Evolutionary conservation across 2,797 vertebrate species (phyloP).

Genomic region (Lithobates pipiens): DNA sequence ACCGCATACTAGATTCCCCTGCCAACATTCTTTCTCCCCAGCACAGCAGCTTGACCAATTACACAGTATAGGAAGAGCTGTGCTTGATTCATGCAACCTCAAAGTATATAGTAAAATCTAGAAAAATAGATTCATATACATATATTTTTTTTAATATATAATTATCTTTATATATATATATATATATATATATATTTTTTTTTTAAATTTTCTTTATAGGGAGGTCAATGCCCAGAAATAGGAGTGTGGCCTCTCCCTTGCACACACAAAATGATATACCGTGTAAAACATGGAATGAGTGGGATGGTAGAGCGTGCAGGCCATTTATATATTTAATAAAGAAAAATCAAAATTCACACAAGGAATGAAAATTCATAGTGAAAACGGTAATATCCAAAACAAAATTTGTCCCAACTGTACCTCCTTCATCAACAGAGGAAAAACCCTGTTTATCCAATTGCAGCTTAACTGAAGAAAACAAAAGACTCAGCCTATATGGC

Average conservation of each 20-base stretch:
- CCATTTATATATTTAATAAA: background rate
- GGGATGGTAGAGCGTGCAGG: slow-evolving; percentile 20
- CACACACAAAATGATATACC: slow-evolving; percentile 52
- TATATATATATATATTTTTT: slow-evolving; percentile 74
- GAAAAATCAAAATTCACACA: background rate
- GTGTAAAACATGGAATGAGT: slow-evolving; percentile 58
- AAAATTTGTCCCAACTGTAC: slow-evolving; percentile 1
- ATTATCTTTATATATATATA: slow-evolving; percentile 74
- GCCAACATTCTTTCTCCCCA: slow-evolving; percentile 14
- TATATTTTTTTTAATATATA: slow-evolving; percentile 74
- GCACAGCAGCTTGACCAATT: slow-evolving; percentile 27
- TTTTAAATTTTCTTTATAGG: slow-evolving; percentile 36
- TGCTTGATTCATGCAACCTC: slow-evolving; percentile 76
- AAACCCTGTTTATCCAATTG: background rate
- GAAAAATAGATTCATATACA: slow-evolving; percentile 83
- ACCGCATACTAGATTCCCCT: background rate
- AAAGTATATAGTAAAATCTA: slow-evolving; percentile 78
- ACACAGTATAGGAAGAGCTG: slow-evolving; percentile 49
- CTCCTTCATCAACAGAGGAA: background rate
- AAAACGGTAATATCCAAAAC: background rate
- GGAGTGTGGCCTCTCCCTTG: slow-evolving; percentile 60
- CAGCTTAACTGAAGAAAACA: background rate
- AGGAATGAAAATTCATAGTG: slow-evolving; percentile 49
- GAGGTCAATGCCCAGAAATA: slow-evolving; percentile 75
- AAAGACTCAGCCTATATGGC: background rate